Evolutionary conservation across 1,140 invertebrate genomes (phyloP), one percentile per base, ranked within the genome.

Genomic region (Heliothis subflexa): DNA sequence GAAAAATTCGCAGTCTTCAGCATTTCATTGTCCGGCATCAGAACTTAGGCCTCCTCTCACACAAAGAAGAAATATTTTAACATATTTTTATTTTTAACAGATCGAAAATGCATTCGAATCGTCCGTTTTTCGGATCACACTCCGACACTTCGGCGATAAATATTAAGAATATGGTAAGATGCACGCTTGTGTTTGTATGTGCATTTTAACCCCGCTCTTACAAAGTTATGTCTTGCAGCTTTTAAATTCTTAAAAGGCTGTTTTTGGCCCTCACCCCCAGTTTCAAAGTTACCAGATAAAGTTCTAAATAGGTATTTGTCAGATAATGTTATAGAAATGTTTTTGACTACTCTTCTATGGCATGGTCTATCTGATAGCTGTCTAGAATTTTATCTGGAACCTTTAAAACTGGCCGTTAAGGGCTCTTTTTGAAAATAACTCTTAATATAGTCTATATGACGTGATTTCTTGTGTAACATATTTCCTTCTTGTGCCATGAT

Each of bases 121-220:
- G 86, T 55, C 88, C 86, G 2, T 55, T 87, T 52, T 90, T 88
- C 74, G 86, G 84, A 9, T 91, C 89, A 9, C 88, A 90, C 52
- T 90, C 88, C 18, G 89, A 91, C 81, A 88, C 89, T 0, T 91
- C 89, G 9, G 84, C 88, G 16, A 89, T 90, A 59, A 86, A 89
- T 79, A 84, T 90, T 59, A 90, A 90, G 78, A 76, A 84, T 64
- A 83, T 89, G 89, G 89, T 91, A 88, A 90, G 81, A 54, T 57
- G 66, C 33, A 64, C 61, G 61, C 12, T 12, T n/a, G 3, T 57
- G 61, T 45, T 10, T 47, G 61, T 64, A 64, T 64, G 61, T 64
- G 61, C 61, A 45, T 64, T 64, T 18, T 64, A 64, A 64, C 61
- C 61, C 61, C 61, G 61, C 61, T 64, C 7, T 64, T 12, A n/a